Evolutionary conservation across 2,797 vertebrate genomes (phyloP).

Genomic region (Staurois parvus): DNA sequence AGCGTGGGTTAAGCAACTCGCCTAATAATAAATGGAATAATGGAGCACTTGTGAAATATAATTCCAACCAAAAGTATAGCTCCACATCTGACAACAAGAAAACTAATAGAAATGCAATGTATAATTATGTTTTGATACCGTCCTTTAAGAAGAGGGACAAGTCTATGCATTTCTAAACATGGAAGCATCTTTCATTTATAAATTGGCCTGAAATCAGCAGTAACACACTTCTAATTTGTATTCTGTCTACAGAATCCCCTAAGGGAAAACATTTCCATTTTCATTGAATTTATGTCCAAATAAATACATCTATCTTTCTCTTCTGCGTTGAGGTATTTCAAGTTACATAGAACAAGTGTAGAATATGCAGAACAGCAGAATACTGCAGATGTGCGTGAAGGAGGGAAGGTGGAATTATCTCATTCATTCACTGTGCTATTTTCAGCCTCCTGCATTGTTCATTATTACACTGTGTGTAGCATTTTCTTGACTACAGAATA

Average conservation of each 20-base stretch:
- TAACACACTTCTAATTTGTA: constrained; percentile 58
- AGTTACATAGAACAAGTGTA: constrained; percentile 14
- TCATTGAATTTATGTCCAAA: constrained; percentile 62
- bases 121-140: constrained; percentile 35
- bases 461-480: constrained; percentile 19
- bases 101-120: constrained; percentile 42
- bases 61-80: neutral
- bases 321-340: constrained; percentile 46
- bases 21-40: neutral
- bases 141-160: constrained; percentile 25
- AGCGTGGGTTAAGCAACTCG: constrained; percentile 1
- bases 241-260: constrained; percentile 50
- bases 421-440: constrained; percentile 15
- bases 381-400: constrained; percentile 6
- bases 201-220: constrained; percentile 54
- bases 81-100: constrained; percentile 11
- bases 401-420: constrained; percentile 14
- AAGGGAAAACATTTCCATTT: constrained; percentile 61
- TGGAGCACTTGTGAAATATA: constrained; percentile 12
- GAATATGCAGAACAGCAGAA: constrained; percentile 29
- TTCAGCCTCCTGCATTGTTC: neutral
- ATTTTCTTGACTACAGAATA: neutral
- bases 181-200: constrained; percentile 37
- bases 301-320: constrained; percentile 60
- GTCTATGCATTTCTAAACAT: constrained; percentile 26